These are phyloP conservation scores for Phaonia tiefii DNA, from an alignment of 2,888 invertebrate species.

Conservation along the genomic window DNA sequence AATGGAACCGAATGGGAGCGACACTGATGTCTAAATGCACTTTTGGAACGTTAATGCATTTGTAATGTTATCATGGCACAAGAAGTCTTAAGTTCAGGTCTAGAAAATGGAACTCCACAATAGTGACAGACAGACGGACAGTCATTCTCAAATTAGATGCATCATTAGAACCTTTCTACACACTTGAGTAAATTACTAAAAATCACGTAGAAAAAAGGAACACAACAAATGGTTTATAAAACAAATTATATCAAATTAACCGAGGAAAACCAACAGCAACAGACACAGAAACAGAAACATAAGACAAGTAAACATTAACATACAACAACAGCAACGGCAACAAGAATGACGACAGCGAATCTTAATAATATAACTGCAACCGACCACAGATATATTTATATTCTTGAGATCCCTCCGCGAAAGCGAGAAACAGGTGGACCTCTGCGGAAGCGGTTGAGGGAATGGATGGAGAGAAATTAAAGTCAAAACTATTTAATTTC, in stretches of 20 bases:
- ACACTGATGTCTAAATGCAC: constrained; percentile 59
- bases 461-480: too few species aligned
- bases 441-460: background rate
- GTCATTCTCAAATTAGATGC: constrained; percentile 62
- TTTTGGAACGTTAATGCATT: constrained; percentile 60
- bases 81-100: too few species aligned
- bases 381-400: constrained; percentile 25
- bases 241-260: constrained; percentile 42
- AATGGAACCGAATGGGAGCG: too few species aligned
- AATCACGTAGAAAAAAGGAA: constrained; percentile 62
- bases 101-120: constrained; percentile 7
- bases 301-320: constrained; percentile 31
- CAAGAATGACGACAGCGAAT: constrained; percentile 1
- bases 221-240: constrained; percentile 39
- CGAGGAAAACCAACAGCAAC: background rate
- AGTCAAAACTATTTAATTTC: too few species aligned
- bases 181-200: constrained; percentile 66
- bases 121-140: constrained; percentile 8
- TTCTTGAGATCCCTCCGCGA: constrained; percentile 23
- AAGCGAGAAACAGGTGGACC: background rate
- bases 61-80: constrained; percentile 44
- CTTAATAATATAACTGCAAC: constrained; percentile 29
- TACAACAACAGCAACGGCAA: constrained; percentile 19
- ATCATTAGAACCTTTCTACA: constrained; percentile 67
- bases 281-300: constrained; percentile 4